Percentiles rank a stretch among this genome's conserved stretches.
Conservation (phyloP, 2,113 vertebrate species). For the Gobius niger region DNA sequence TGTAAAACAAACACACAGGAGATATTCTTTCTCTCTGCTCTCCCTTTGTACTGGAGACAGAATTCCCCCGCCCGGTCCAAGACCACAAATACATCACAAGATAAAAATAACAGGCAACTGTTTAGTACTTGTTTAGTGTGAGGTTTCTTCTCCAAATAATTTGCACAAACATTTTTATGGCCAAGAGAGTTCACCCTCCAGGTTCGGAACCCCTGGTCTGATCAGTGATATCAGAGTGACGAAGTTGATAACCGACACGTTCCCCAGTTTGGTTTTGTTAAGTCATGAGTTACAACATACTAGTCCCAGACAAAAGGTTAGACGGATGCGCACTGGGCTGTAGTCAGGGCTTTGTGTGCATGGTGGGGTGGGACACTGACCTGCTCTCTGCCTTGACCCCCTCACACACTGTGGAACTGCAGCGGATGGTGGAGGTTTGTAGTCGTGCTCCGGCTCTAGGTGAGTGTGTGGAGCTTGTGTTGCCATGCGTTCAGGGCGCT, state of each 20-base stretch:
- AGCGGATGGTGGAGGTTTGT: conserved; percentile 83
- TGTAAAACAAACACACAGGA: too few species aligned
- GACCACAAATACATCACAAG: too few species aligned
- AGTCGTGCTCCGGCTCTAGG: conserved; percentile 75
- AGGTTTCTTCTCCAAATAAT: too few species aligned
- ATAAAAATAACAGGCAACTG: too few species aligned
- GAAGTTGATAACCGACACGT: not conserved
- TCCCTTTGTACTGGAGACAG: not conserved
- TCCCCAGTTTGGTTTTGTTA: too few species aligned
- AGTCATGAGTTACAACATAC: too few species aligned
- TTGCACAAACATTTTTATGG: too few species aligned
- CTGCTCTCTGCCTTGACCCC: conserved; percentile 75
- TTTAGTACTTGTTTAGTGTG: too few species aligned
- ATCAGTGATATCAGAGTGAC: too few species aligned
- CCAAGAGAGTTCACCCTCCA: too few species aligned
- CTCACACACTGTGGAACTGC: conserved; percentile 71
- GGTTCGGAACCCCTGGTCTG: too few species aligned
- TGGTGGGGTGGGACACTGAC: conserved; percentile 63
- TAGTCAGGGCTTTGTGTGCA: conserved; percentile 9
- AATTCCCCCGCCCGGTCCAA: not conserved
- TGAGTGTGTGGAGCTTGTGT: conserved; percentile 74
- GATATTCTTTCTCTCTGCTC: not conserved
- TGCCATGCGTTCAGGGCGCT: conserved; percentile 58
- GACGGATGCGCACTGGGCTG: not conserved
- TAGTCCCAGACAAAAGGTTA: too few species aligned